These are phyloP conservation scores for Orthonyx spaldingii DNA, from an alignment of 2,113 vertebrate species.

Conservation along the genomic window DNA sequence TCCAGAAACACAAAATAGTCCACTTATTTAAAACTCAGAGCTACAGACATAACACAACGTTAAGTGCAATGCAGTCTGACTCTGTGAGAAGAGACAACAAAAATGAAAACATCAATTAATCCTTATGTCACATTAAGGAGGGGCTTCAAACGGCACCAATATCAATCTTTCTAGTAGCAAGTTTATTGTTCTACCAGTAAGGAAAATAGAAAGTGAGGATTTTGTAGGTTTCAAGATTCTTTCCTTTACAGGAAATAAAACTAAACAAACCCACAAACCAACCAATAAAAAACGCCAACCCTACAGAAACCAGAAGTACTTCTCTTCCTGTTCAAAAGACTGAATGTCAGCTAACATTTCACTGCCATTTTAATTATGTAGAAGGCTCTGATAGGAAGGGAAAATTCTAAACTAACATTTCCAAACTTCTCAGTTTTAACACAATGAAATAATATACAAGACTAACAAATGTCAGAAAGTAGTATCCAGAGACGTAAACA, in stretches of 20 bases:
- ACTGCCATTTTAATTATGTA: not conserved
- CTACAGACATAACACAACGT: not conserved
- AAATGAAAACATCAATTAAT: not conserved
- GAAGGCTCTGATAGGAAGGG: not conserved
- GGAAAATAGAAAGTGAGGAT: not conserved
- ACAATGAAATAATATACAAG: not conserved
- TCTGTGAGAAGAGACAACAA: not conserved
- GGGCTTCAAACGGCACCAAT: not conserved
- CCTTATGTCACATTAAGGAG: not conserved
- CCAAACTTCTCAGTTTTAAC: not conserved
- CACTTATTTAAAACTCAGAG: not conserved
- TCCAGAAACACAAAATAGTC: not conserved
- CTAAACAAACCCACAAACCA: not conserved
- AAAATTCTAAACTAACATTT: not conserved
- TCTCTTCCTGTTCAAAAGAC: not conserved
- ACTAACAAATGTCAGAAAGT: not conserved
- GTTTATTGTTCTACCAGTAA: not conserved
- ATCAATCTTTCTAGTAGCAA: not conserved
- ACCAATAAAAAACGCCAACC: not conserved
- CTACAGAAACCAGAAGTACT: not conserved
- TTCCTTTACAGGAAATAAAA: not conserved
- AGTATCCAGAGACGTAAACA: not conserved
- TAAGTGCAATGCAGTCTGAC: not conserved
- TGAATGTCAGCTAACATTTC: not conserved
- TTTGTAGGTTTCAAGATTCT: not conserved